A percentile compares a stretch with the other conserved stretches of the same genome.
Conservation (phyloP, 2,797 vertebrate genomes). For the Perodicticus potto region DNA sequence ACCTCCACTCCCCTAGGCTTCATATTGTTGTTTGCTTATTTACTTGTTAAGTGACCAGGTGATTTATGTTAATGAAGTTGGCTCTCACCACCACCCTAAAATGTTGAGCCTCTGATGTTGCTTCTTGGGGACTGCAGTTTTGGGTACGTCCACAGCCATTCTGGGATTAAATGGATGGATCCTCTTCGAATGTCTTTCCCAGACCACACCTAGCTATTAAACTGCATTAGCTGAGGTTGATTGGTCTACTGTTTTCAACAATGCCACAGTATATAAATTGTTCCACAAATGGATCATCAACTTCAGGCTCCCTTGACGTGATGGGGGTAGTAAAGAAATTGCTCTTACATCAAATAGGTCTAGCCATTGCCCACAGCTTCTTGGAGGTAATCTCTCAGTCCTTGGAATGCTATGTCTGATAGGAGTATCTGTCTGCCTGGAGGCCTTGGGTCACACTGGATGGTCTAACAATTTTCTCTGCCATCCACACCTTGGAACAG, state of each 20-base stretch:
- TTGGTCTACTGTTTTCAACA: background rate
- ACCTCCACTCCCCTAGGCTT: background rate
- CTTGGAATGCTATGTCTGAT: background rate
- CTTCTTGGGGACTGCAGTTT: background rate
- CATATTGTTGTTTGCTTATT: background rate
- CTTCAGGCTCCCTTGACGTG: background rate
- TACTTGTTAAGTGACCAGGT: background rate
- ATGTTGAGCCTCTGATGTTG: background rate
- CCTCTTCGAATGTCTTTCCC: background rate
- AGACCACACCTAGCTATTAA: background rate
- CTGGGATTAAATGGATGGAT: background rate
- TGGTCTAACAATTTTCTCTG: background rate
- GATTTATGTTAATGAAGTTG: background rate
- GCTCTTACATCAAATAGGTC: background rate
- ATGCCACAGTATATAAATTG: too few relatives aligned
- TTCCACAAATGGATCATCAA: background rate
- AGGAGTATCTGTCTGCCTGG: background rate
- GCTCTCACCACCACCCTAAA: background rate
- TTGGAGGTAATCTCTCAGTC: background rate
- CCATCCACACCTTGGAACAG: background rate
- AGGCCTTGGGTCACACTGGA: background rate
- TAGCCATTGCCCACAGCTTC: background rate
- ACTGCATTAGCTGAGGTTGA: background rate
- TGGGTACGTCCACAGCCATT: background rate
- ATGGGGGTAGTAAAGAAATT: background rate